Percentiles rank a stretch among this genome's conserved stretches.
These are phyloP conservation scores for Palythoa caribaeorum DNA, from an alignment of 92 coral and sea anemone species.

Conservation along the genomic window DNA sequence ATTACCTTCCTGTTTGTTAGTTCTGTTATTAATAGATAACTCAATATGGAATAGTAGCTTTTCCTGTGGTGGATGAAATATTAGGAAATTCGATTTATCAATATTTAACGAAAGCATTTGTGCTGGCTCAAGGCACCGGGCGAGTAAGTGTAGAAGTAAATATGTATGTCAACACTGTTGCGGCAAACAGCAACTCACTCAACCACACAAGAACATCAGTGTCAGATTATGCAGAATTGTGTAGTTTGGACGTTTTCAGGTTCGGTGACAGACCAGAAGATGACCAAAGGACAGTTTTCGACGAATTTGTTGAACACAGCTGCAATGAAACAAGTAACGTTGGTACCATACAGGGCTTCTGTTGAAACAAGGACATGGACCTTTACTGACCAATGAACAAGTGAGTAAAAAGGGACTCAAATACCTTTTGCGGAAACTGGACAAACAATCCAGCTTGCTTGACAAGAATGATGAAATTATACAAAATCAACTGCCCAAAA, in stretches of 20 bases:
- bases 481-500: neutral
- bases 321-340: constrained; percentile 35
- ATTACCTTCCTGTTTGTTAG: too few relatives aligned
- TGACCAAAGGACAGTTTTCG: constrained; percentile 58
- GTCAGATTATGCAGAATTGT: constrained; percentile 50
- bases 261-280: constrained; percentile 56
- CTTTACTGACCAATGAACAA: constrained; percentile 51
- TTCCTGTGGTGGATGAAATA: too few relatives aligned
- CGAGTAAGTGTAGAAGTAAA: constrained; percentile 32
- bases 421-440: too few relatives aligned
- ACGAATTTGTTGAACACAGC: constrained; percentile 69
- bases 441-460: constrained; percentile 45
- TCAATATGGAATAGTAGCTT: too few relatives aligned
- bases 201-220: constrained; percentile 42
- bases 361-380: constrained; percentile 64
- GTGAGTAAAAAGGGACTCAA: constrained; percentile 54
- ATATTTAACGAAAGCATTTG: too few relatives aligned
- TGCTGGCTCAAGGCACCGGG: constrained; percentile 37
- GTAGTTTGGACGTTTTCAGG: constrained; percentile 60
- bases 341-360: constrained; percentile 69
- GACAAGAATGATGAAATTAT: constrained; percentile 46
- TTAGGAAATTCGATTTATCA: too few relatives aligned
- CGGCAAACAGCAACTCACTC: neutral
- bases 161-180: constrained; percentile 17
- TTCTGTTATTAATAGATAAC: too few relatives aligned